A percentile compares a stretch with the other conserved stretches of the same genome.
Evolutionary conservation across 2,797 vertebrate species (phyloP).

Genomic region (Phoeniculus purpureus): DNA sequence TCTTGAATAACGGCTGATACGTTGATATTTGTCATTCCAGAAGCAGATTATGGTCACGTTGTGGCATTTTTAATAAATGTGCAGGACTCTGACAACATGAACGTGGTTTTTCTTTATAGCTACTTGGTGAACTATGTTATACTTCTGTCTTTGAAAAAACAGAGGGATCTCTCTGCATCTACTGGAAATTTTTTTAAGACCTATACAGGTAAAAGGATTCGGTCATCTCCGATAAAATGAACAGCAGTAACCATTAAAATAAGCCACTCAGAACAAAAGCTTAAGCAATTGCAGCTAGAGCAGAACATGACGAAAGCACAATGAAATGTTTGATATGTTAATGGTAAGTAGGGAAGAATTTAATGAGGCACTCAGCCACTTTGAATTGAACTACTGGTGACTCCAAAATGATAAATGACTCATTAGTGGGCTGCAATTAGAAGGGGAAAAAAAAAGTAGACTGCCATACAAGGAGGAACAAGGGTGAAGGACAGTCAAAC

Average conservation of each 20-base stretch:
- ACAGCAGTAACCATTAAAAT: neutral
- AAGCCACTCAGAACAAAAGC: conserved; percentile 29
- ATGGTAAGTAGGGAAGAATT: conserved; percentile 24
- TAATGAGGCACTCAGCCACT: conserved; percentile 21
- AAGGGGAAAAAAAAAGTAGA: neutral
- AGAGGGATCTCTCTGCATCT: neutral
- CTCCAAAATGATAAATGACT: neutral
- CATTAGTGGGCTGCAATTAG: neutral
- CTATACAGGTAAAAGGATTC: neutral
- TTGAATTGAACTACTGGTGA: conserved; percentile 1
- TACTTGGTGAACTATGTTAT: neutral
- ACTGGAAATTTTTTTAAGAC: neutral
- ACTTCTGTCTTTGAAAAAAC: neutral
- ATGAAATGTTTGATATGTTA: conserved; percentile 24
- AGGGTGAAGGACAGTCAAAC: neutral
- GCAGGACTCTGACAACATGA: neutral
- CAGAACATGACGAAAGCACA: conserved; percentile 37
- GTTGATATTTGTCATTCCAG: neutral
- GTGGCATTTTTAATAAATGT: neutral
- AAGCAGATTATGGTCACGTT: neutral
- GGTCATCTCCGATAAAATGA: neutral
- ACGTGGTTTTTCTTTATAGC: neutral
- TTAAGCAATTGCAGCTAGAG: conserved; percentile 14
- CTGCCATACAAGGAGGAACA: neutral
- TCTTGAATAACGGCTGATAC: neutral